phyloP scores from a whole-genome alignment of 2,113 vertebrate species.

The Manacus vitellinus region DNA sequence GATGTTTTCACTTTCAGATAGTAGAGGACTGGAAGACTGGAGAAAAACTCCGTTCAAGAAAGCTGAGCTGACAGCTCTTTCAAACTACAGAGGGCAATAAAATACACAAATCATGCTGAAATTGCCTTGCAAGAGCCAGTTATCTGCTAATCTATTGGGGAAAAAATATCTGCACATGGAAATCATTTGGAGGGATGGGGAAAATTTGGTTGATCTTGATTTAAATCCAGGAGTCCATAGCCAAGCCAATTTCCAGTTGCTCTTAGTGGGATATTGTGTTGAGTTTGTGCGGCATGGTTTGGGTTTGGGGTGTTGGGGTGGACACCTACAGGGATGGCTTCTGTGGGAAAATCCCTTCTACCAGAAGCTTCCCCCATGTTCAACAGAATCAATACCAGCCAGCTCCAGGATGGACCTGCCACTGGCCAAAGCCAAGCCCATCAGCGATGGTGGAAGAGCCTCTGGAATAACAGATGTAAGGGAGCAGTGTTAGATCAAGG shows the following conservation, averaged over 20 bases:
- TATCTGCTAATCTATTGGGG: not conserved
- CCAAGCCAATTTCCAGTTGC: not conserved
- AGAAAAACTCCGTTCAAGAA: not conserved
- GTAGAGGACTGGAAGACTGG: not conserved
- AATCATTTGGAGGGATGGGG: not conserved
- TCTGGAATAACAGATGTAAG: not conserved
- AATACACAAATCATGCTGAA: not conserved
- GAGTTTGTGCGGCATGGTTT: not conserved
- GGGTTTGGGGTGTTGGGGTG: too few species aligned
- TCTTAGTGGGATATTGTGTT: not conserved
- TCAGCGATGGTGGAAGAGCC: not conserved
- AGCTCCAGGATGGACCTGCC: not conserved
- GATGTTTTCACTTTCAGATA: not conserved
- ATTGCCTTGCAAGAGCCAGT: not conserved
- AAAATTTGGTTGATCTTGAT: not conserved
- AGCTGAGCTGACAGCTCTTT: not conserved
- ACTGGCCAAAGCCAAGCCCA: not conserved
- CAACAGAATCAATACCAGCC: rapidly evolving
- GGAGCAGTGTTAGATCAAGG: too few species aligned
- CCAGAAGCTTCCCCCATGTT: not conserved
- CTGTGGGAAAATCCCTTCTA: not conserved
- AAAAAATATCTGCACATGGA: not conserved
- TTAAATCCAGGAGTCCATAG: not conserved
- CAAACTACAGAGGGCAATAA: not conserved
- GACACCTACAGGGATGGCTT: not conserved